Conservation (phyloP, 2,113 vertebrate species). For the Pogonocichla stellata region DNA sequence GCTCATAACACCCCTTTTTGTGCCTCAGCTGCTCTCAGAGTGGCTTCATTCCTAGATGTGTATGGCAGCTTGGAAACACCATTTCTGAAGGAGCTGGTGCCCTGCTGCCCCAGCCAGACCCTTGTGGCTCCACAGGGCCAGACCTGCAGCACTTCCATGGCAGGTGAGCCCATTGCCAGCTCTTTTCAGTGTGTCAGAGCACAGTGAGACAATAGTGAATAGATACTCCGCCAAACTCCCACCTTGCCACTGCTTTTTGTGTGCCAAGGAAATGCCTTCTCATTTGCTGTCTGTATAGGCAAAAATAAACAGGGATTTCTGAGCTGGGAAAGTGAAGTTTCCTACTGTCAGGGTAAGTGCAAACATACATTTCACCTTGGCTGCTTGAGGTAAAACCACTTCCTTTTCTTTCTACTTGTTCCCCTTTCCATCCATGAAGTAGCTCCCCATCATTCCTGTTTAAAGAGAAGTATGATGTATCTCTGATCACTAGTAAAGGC, state of each 20-base stretch:
- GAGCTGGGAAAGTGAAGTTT: background rate
- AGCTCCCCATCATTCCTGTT: background rate
- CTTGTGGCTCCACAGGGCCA: rapidly evolving
- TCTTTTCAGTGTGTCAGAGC: no score
- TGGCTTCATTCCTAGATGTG: background rate
- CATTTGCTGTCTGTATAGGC: background rate
- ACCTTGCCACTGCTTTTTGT: background rate
- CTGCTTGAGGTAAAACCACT: background rate
- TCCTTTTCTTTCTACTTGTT: background rate
- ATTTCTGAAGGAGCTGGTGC: background rate
- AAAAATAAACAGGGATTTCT: background rate
- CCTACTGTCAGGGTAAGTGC: background rate
- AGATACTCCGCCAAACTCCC: background rate
- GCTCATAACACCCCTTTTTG: background rate
- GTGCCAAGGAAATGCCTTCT: background rate
- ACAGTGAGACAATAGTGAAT: rapidly evolving
- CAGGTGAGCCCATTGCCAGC: background rate
- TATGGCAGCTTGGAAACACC: background rate
- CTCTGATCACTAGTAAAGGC: background rate
- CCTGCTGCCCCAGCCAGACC: background rate
- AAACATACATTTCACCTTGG: background rate
- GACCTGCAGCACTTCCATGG: no score
- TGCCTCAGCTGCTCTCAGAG: background rate
- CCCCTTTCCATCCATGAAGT: background rate
- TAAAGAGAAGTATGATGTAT: background rate